Conservation (phyloP, 2,888 invertebrate species). For the Acanthosoma haemorrhoidale region DNA sequence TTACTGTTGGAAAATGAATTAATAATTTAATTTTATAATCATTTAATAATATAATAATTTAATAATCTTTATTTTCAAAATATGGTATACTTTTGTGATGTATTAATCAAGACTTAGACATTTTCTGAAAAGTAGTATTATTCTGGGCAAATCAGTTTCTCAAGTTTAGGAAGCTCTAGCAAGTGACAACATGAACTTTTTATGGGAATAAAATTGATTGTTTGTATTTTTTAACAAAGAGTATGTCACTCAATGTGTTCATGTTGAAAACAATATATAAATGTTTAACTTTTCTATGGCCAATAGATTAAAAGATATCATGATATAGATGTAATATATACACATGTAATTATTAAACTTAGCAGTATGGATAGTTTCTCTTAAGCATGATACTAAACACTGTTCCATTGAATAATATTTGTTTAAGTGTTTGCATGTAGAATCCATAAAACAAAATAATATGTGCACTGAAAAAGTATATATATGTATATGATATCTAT, state of each 20-base stretch:
- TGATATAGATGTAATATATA: slow-evolving; percentile 16
- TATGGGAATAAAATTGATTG: background rate
- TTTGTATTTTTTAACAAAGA: slow-evolving; percentile 11
- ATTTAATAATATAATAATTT: background rate
- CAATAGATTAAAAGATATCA: slow-evolving; percentile 22
- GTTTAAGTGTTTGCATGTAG: slow-evolving; percentile 20
- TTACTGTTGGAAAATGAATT: background rate
- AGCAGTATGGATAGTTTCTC: slow-evolving; percentile 13
- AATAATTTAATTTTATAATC: background rate
- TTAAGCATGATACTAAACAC: slow-evolving; percentile 25
- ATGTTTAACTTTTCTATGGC: slow-evolving; percentile 25
- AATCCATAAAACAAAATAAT: slow-evolving; percentile 9
- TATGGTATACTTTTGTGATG: background rate
- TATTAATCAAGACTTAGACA: slow-evolving; percentile 5
- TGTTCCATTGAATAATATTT: slow-evolving; percentile 19
- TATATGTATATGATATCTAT: slow-evolving; percentile 9
- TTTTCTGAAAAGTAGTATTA: slow-evolving; percentile 3
- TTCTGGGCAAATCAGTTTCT: background rate
- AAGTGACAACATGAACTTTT: background rate
- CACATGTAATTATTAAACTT: slow-evolving; percentile 11
- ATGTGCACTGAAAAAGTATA: slow-evolving; percentile 3
- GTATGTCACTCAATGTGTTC: slow-evolving; percentile 27
- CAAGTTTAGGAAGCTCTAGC: background rate
- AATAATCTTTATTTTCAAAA: background rate
- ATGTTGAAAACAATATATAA: slow-evolving; percentile 23